Percentiles rank a stretch among this genome's conserved stretches.
Conservation (phyloP, 2,888 invertebrate species). For the Cylindroiulus punctatus region DNA sequence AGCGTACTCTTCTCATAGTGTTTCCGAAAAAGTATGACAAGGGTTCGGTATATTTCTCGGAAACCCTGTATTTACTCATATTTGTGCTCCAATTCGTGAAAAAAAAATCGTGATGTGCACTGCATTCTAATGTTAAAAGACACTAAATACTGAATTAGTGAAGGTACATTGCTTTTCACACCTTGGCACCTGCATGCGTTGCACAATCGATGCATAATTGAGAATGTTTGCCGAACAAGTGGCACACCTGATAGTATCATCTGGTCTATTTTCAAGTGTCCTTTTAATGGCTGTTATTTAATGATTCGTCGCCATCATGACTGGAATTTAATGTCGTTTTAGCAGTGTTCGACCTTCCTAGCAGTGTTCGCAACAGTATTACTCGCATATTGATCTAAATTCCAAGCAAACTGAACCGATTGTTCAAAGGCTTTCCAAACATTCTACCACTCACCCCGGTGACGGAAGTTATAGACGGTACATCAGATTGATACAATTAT, state of each 20-base stretch:
- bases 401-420: too few relatives aligned
- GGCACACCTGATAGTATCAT: neutral
- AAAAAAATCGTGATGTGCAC: too few relatives aligned
- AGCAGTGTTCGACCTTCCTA: neutral
- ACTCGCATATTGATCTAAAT: too few relatives aligned
- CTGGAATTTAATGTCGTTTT: neutral
- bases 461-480: too few relatives aligned
- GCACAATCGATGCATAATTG: neutral
- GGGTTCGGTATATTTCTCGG: too few relatives aligned
- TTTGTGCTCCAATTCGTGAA: neutral
- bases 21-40: too few relatives aligned
- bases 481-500: too few relatives aligned
- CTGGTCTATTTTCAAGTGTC: neutral
- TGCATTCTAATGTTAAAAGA: neutral
- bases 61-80: too few relatives aligned
- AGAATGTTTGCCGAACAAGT: neutral
- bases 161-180: neutral
- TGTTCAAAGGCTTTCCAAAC: too few relatives aligned
- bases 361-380: neutral
- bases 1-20: too few relatives aligned
- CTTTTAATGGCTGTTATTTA: neutral
- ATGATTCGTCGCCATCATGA: neutral
- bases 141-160: neutral
- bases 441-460: too few relatives aligned
- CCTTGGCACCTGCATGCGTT: neutral